Base-by-base conservation (phyloP, 2,113 vertebrate species). In the Heterocephalus glaber region DNA sequence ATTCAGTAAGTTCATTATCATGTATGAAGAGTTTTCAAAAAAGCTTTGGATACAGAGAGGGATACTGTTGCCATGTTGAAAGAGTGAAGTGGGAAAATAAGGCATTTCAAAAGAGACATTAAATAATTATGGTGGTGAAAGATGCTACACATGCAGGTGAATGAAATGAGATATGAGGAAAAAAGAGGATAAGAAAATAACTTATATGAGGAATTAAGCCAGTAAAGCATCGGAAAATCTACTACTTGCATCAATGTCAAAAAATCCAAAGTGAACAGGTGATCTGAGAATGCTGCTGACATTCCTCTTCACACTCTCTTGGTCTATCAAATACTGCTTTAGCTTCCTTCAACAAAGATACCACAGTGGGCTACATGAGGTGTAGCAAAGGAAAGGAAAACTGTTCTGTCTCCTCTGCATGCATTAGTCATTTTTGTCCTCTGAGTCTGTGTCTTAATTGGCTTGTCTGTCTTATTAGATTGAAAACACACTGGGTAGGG, bases 391-490 rank as follows among this genome's bases (percentile, higher is more conserved):
- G 41, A 87, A 96, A 86, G 60, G 89, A 81, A 97, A 94, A 91
- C 81, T 79, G 49, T 90, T 95, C 83, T 1, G 0, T 90, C 93
- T 98, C 76, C 87, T 92, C 94, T 68, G 72, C 93, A 96, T 96
- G 96, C 92, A 88, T 97, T 97, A 97, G 94, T 93, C 93, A 93
- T 90, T 95, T 95, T 94, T 77, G 89, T 92, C 96, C 96, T 97
- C 89, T 28, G 81, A 97, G 92, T 92, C 76, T 93, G 93, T 96
- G 91, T 98, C 97, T 98, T 97, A 98, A 98, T 98, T 97, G 97
- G 96, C 96, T 96, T 96, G 89, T 89, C 96, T 97, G 97, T 97
- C 97, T 97, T 98, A 98, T 97, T 98, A 97, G 97, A 97, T 96
- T 97, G 97, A 96, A 97, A 97, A 95, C 97, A 94, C 95, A 95